These are phyloP conservation scores for Potorous gilbertii DNA, from an alignment of 2,797 vertebrate genomes.

Conservation along the genomic window DNA sequence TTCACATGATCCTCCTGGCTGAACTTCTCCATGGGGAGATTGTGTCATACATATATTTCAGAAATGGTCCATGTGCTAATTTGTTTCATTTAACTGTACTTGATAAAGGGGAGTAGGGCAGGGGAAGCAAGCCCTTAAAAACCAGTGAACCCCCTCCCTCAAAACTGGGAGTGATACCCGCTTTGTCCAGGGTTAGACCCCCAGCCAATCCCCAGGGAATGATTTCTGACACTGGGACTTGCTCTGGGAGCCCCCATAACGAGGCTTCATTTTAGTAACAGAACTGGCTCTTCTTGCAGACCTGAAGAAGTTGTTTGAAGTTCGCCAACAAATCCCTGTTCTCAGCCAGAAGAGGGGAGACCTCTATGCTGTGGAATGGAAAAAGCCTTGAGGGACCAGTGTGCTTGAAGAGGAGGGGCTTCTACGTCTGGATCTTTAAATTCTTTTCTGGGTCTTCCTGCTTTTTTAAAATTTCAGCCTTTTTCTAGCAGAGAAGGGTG, in stretches of 20 bases:
- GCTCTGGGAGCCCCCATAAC: neutral
- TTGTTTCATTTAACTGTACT: neutral
- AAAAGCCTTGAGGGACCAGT: slow-evolving; percentile 74
- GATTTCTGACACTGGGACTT: neutral
- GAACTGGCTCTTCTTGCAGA: slow-evolving; percentile 84
- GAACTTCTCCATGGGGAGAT: neutral
- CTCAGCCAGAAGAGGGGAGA: slow-evolving; percentile 91
- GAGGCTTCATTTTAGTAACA: slow-evolving; percentile 47
- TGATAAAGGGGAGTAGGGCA: neutral
- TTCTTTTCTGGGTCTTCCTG: neutral
- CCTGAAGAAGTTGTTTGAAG: slow-evolving; percentile 91
- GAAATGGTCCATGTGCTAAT: neutral
- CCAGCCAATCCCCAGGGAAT: neutral
- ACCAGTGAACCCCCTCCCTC: neutral
- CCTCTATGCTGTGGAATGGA: slow-evolving; percentile 88
- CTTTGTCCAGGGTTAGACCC: neutral
- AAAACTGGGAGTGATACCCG: neutral
- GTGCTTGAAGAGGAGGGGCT: neutral
- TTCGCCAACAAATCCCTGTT: slow-evolving; percentile 96
- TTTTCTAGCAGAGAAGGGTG: neutral
- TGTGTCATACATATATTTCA: neutral
- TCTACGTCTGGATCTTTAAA: neutral
- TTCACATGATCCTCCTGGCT: neutral
- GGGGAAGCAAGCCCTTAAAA: neutral
- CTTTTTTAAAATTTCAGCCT: neutral